A percentile compares a stretch with the other conserved stretches of the same genome.
These are phyloP conservation scores for Molossus alvarezi DNA, from an alignment of 2,797 vertebrate species.

Conservation along the genomic window DNA sequence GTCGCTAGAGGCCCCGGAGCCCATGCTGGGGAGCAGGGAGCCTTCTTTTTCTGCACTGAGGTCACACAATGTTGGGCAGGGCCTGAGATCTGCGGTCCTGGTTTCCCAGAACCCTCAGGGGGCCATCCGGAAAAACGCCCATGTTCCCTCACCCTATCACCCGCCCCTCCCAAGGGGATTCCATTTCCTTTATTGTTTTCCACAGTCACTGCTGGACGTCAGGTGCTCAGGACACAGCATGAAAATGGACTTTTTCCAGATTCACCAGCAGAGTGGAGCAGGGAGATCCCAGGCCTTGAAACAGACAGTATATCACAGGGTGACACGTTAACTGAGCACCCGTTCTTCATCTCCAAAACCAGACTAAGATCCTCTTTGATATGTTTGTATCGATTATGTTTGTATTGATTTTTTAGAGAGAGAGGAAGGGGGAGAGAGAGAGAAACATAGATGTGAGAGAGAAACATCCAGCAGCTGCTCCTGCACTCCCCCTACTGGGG, in stretches of 20 bases:
- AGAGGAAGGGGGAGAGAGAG: no score
- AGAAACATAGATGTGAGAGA: no score
- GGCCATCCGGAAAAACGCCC: conserved; percentile 31
- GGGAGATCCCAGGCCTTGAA: background rate
- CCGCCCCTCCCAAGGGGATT: conserved; percentile 52
- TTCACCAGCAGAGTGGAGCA: fast-evolving
- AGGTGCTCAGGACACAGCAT: background rate
- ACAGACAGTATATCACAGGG: fast-evolving
- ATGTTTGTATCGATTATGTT: no score
- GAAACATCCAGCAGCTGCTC: no score
- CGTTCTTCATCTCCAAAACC: background rate
- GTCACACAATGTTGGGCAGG: conserved; percentile 4
- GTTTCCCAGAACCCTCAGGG: conserved; percentile 78
- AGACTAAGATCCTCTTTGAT: background rate
- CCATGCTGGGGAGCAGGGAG: background rate
- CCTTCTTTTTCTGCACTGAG: conserved; percentile 35
- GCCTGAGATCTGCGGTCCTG: conserved; percentile 48
- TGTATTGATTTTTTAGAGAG: no score
- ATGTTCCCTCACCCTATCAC: conserved; percentile 30
- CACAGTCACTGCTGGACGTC: background rate
- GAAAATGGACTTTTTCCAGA: background rate
- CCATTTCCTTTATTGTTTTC: conserved; percentile 39
- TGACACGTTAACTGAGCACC: background rate
- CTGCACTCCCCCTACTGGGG: no score
- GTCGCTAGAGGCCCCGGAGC: background rate